A percentile compares a stretch with the other conserved stretches of the same genome.
Conservation (phyloP, 2,113 vertebrate genomes). For the Boulengeromyrus knoepffleri region DNA sequence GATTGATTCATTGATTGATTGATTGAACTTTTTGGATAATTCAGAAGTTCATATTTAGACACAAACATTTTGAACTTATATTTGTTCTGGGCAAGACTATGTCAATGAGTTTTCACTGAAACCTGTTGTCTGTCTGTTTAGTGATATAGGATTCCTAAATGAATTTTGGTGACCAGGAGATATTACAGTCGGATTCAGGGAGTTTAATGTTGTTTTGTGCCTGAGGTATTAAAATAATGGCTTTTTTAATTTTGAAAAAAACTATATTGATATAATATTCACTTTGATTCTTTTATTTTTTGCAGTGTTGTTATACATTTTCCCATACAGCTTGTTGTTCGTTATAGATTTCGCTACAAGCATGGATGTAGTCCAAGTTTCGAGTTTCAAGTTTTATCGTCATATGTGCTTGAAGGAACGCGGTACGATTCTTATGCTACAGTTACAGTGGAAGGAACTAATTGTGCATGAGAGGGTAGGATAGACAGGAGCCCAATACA, state of each 20-base stretch:
- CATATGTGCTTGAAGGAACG: no score
- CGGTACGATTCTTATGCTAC: no score
- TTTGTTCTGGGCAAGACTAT: neutral
- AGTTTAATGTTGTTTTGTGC: neutral
- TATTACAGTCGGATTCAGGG: neutral
- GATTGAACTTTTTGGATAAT: neutral
- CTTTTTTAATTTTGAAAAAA: neutral
- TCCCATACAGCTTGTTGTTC: no score
- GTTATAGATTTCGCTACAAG: no score
- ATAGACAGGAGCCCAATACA: neutral
- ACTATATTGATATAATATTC: no score
- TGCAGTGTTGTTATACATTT: no score
- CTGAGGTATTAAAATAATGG: neutral
- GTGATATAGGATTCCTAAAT: neutral
- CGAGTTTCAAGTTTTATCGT: no score
- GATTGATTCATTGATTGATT: neutral
- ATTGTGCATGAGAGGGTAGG: neutral
- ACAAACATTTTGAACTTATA: neutral
- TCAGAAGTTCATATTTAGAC: neutral
- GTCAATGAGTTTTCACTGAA: neutral
- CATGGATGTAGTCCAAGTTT: no score
- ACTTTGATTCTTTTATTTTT: no score
- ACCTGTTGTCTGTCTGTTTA: neutral
- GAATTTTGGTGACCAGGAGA: neutral
- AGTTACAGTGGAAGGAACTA: no score